Base-by-base conservation (phyloP, 2,113 vertebrate species). In the Coreoperca whiteheadi region DNA sequence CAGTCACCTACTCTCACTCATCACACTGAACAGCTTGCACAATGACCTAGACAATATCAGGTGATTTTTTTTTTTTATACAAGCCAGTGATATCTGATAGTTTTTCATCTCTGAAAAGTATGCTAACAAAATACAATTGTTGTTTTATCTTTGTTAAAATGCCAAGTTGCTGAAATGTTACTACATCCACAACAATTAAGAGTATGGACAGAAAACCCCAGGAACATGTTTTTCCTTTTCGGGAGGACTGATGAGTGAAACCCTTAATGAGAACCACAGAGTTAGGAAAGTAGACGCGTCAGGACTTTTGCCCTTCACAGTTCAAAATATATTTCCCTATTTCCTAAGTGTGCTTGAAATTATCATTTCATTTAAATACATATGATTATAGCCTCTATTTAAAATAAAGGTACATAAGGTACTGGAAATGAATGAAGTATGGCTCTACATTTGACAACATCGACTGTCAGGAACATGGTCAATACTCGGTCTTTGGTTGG, bases 191-290 rank as follows among this genome's bases (percentile, higher is more conserved):
- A n/a, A n/a, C n/a, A n/a, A n/a, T n/a, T n/a, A n/a, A n/a, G 10
- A 2, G 28, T n/a, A 25, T 21, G 30, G 15, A 54, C 32, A 57
- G 2, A 79, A 63, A 63, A 60, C 2, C 18, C 8, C 2, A 46
- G 32, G 12, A 66, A n/a, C n/a, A 43, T 46, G 4, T 73, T 68
- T 21, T 68, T 21, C 25, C n/a, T 68, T 79, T 76, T 60, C 2
- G 8, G 34, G 54, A 51, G 56, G 64, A 15, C 2, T 28, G 15
- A 48, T 73, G 9, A 54, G 25, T 65, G 32, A 39, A 64, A 56
- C 18, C n/a, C 0, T 8, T 53, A 34, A 68, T 34, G 23, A 28
- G 4, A 43, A 18, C 10, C 64, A 48, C n/a, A 32, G 16, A 43
- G 54, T 59, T 59, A 48, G 4, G 10, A 23, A 30, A 56, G n/a